phyloP scores from a whole-genome alignment of 2,113 vertebrate genomes.

The Noturus placidus region DNA sequence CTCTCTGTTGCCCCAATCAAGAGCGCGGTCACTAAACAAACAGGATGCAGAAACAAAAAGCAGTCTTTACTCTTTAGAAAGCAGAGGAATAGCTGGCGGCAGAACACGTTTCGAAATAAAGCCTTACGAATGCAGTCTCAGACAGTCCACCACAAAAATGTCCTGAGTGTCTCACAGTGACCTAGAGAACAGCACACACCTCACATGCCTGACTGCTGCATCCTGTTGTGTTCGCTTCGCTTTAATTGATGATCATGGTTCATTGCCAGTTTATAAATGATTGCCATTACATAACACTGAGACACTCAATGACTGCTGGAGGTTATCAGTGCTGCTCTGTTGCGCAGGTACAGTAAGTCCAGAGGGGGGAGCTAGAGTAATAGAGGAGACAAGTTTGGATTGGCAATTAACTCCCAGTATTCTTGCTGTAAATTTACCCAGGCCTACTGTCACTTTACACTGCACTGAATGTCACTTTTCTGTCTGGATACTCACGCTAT shows the following conservation, averaged over 20 bases:
- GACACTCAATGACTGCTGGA: background rate
- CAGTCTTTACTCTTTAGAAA: constrained; percentile 47
- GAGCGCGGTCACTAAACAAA: constrained; percentile 46
- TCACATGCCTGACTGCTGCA: constrained; percentile 9
- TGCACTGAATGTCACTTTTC: background rate
- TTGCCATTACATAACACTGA: background rate
- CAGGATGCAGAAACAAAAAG: constrained; percentile 44
- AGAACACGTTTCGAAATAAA: constrained; percentile 17
- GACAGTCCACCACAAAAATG: background rate
- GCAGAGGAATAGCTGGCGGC: constrained; percentile 11
- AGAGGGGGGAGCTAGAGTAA: constrained; percentile 25
- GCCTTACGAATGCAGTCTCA: background rate
- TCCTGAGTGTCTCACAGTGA: constrained; percentile 14
- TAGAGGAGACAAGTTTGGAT: background rate
- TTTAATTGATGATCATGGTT: constrained; percentile 17
- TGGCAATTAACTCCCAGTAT: background rate
- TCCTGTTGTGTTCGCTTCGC: background rate
- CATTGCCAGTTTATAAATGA: background rate
- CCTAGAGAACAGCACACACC: constrained; percentile 4
- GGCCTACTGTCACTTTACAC: background rate
- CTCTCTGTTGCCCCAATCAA: constrained; percentile 23
- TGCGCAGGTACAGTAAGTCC: background rate
- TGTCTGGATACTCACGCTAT: background rate
- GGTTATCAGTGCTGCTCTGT: background rate
- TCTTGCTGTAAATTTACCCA: background rate